phyloP scores from a whole-genome alignment of 2,888 invertebrate genomes.

The Drymonia ruficornis region DNA sequence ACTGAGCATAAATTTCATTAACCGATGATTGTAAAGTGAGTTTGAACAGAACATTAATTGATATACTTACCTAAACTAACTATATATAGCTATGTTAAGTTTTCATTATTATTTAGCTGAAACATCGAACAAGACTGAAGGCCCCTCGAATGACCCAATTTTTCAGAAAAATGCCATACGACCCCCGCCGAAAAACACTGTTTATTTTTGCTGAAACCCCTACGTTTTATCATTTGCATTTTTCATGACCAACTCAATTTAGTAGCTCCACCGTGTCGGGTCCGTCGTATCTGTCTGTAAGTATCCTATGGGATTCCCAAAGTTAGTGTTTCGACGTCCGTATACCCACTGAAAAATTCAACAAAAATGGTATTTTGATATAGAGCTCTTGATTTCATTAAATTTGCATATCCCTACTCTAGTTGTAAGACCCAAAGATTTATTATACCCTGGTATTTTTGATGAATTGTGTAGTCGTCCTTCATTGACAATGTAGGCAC shows the following conservation, averaged over 20 bases:
- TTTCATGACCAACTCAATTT: conserved; percentile 49
- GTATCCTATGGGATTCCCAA: conserved; percentile 38
- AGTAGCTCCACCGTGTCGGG: conserved; percentile 39
- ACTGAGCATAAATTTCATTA: conserved; percentile 34
- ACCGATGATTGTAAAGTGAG: conserved; percentile 28
- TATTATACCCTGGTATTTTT: too few species aligned
- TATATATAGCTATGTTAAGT: too few species aligned
- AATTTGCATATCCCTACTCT: neutral
- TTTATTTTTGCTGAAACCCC: conserved; percentile 29
- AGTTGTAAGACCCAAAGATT: too few species aligned
- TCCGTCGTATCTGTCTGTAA: conserved; percentile 32
- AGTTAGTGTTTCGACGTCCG: conserved; percentile 29
- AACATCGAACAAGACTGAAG: neutral
- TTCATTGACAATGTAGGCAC: neutral
- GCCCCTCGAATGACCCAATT: conserved; percentile 14
- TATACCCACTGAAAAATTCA: conserved; percentile 32
- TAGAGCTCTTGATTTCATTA: conserved; percentile 17
- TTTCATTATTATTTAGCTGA: neutral
- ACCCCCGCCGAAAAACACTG: conserved; percentile 22
- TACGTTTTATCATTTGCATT: conserved; percentile 46
- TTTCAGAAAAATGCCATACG: conserved; percentile 17
- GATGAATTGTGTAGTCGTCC: neutral
- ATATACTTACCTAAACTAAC: neutral
- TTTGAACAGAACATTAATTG: conserved; percentile 6
- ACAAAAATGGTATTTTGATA: conserved; percentile 36